Evolutionary conservation across 64 coral and sea anemone genomes (phyloP), one percentile per base, ranked within the genome.

Genomic region (Stylophora pistillata): DNA sequence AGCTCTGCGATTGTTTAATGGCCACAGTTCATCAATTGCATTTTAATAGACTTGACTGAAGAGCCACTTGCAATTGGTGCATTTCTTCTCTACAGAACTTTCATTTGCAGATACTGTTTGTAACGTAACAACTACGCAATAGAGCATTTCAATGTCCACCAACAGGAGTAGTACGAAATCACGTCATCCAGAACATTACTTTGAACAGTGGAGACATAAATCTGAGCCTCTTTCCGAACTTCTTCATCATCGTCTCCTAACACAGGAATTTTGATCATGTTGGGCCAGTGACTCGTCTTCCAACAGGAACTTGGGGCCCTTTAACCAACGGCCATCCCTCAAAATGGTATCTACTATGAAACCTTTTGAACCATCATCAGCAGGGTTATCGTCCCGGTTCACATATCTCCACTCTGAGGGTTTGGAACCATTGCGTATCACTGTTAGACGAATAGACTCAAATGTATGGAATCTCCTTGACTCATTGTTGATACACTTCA

Each of bases 401-500:
- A 89, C 88, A 23, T 90, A 90, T 15, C 47, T 58, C 88, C 77
- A 90, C 30, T 89, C 75, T 90, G 11, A 14, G 34, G 78, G 62
- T 56, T 53, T 72, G 0, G 88, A 90, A 0, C 88, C 65, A 32
- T 81, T 58, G 26, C 32, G 63, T 56, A 90, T 90, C 25, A 81
- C 29, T 71, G 66, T 73, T 15, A 81, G 28, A 58, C 78, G 88
- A 74, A 82, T 90, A 34, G 88, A 81, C 52, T 81, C 88, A 47
- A 90, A 90, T 17, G 88, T 90, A 18, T 90, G 88, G 53, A 90
- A 90, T 59, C 77, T 65, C 78, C 60, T 81, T 23, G 37, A 72
- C 53, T 90, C 65, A n/a, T 90, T 90, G 55, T 82, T 73, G 69
- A 90, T 90, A 23, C 78, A 90, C 78, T 81, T 81, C 17, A 90